phyloP scores from a whole-genome alignment of 2,797 vertebrate genomes.

The Benthosema pterotum region DNA sequence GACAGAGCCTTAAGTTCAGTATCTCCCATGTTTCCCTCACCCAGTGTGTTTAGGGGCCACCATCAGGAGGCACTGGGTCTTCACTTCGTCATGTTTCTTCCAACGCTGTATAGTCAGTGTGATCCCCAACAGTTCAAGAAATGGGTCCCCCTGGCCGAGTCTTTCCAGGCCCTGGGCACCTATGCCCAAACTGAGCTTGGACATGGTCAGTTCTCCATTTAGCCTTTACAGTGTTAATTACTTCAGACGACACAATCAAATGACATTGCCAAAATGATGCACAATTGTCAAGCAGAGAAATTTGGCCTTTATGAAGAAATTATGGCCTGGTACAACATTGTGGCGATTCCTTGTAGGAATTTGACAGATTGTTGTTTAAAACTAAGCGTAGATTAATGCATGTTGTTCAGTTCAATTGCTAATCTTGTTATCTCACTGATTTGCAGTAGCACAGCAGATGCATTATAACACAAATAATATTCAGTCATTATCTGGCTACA shows the following conservation, averaged over 20 bases:
- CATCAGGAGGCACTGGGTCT: conserved; percentile 79
- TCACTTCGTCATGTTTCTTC: conserved; percentile 91
- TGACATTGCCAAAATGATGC: not conserved
- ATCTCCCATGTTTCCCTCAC: conserved; percentile 47
- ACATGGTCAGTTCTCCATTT: conserved; percentile 90
- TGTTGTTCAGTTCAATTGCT: not conserved
- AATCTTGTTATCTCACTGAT: not conserved
- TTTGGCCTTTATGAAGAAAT: no score
- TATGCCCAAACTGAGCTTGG: conserved; percentile 97
- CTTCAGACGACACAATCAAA: not conserved
- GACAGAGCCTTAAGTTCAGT: conserved; percentile 22
- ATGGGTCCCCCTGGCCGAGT: conserved; percentile 84
- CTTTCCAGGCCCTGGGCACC: conserved; percentile 86
- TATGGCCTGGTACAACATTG: no score
- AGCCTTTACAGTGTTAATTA: not conserved
- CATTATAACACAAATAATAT: not conserved
- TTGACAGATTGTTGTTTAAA: conserved; percentile 69
- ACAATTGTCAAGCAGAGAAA: not conserved
- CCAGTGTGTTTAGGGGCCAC: conserved; percentile 53
- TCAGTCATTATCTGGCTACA: not conserved
- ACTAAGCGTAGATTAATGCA: conserved; percentile 7
- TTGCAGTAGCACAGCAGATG: not conserved
- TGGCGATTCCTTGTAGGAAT: conserved; percentile 57
- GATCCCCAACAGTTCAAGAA: conserved; percentile 87
- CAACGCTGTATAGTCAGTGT: conserved; percentile 86